These are phyloP conservation scores for Hycleus phaleratus DNA, from an alignment of 1,140 invertebrate species.

Conservation along the genomic window DNA sequence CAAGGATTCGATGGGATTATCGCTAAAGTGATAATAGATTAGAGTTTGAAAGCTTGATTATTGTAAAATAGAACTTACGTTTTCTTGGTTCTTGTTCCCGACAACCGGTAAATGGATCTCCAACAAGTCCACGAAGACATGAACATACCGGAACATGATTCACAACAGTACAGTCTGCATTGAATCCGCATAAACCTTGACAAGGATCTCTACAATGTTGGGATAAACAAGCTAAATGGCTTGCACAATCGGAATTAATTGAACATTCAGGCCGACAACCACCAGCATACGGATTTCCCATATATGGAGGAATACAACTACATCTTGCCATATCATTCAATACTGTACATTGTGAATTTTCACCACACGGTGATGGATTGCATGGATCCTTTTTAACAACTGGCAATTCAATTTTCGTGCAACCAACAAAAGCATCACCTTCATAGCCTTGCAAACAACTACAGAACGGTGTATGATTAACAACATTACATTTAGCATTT, in stretches of 20 bases:
- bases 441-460: slow-evolving; percentile 66
- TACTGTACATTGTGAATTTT: slow-evolving; percentile 68
- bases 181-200: slow-evolving; percentile 70
- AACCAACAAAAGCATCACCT: slow-evolving; percentile 76
- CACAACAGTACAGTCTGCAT: slow-evolving; percentile 69
- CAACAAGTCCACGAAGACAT: slow-evolving; percentile 64
- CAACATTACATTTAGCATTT: slow-evolving; percentile 71
- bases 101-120: slow-evolving; percentile 77
- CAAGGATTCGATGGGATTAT: slow-evolving; percentile 57
- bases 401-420: slow-evolving; percentile 47
- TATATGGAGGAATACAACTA: slow-evolving; percentile 75
- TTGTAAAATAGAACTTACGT: slow-evolving; percentile 40
- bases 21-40: not conserved
- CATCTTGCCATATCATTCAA: slow-evolving; percentile 62
- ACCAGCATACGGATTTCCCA: slow-evolving; percentile 70
- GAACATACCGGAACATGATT: slow-evolving; percentile 76
- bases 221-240: slow-evolving; percentile 71
- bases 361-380: slow-evolving; percentile 71
- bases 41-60: not conserved
- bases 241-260: slow-evolving; percentile 69
- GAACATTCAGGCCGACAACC: slow-evolving; percentile 75
- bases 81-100: slow-evolving; percentile 46
- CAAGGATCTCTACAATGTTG: slow-evolving; percentile 80
- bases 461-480: slow-evolving; percentile 75
- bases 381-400: slow-evolving; percentile 53